Conservation (phyloP, 2,113 vertebrate species). For the Dasyornis broadbenti region DNA sequence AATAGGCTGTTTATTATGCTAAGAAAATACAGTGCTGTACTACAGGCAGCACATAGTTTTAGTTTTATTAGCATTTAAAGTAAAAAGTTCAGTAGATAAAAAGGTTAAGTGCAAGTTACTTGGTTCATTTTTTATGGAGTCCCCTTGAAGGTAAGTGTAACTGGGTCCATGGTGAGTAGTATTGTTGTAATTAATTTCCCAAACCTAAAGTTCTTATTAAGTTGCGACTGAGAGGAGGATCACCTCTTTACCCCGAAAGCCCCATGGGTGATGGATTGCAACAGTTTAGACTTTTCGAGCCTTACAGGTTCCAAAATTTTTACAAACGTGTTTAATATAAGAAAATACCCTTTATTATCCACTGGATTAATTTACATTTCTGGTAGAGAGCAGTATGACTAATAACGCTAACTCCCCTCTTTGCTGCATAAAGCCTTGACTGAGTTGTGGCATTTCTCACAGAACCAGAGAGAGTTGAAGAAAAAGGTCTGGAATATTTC, state of each 20-base stretch:
- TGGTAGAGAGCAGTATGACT: not conserved
- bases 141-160: not conserved
- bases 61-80: conserved; percentile 30
- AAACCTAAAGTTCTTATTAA: not conserved
- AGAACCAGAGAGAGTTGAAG: not conserved
- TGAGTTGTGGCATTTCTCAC: not conserved
- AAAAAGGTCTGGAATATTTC: not conserved
- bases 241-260: not conserved
- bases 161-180: not conserved
- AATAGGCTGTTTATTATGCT: conserved; percentile 21
- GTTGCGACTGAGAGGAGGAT: not conserved
- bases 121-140: not conserved
- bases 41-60: not conserved
- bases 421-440: not conserved
- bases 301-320: not conserved
- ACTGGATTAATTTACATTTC: not conserved
- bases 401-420: not conserved
- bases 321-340: not conserved
- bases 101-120: conserved; percentile 28
- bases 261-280: not conserved
- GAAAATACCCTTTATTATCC: not conserved
- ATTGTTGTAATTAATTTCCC: not conserved
- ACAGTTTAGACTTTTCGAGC: not conserved
- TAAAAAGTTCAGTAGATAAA: not conserved
- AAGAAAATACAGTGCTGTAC: not conserved